Evolutionary conservation across 2,888 invertebrate genomes (phyloP).

Genomic region (Eudemis profundana): DNA sequence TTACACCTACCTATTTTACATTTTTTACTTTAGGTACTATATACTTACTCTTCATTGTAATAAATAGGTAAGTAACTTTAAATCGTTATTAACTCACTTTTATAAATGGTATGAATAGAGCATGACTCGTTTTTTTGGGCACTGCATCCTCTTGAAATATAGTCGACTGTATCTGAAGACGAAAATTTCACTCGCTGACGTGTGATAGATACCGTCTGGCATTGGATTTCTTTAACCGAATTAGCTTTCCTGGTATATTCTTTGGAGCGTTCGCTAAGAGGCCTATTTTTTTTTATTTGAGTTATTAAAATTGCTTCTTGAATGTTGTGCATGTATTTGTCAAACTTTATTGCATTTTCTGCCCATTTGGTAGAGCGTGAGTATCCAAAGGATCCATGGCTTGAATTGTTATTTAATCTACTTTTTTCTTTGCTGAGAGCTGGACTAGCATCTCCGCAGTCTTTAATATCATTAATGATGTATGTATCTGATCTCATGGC

Average conservation of each 20-base stretch:
- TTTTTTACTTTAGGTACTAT: too few species aligned
- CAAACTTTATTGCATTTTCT: not conserved
- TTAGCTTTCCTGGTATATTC: conserved; percentile 51
- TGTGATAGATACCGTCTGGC: conserved; percentile 56
- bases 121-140: conserved; percentile 28
- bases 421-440: not conserved
- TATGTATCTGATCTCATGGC: not conserved
- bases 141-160: not conserved
- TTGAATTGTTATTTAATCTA: not conserved
- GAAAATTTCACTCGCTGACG: conserved; percentile 59
- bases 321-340: conserved; percentile 3
- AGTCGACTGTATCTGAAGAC: conserved; percentile 50
- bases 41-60: too few species aligned
- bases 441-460: not conserved
- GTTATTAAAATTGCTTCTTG: not conserved
- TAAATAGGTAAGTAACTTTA: too few species aligned
- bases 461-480: not conserved
- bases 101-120: conserved; percentile 70
- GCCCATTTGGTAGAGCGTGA: not conserved
- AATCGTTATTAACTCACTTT: conserved; percentile 63
- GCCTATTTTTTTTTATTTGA: not conserved
- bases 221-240: conserved; percentile 66
- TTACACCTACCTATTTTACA: too few species aligned
- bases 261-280: not conserved
- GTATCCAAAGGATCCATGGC: not conserved